Evolutionary conservation across 2,888 invertebrate genomes (phyloP), one percentile per base, ranked within the genome.

Genomic region (Pandemis heparana): DNA sequence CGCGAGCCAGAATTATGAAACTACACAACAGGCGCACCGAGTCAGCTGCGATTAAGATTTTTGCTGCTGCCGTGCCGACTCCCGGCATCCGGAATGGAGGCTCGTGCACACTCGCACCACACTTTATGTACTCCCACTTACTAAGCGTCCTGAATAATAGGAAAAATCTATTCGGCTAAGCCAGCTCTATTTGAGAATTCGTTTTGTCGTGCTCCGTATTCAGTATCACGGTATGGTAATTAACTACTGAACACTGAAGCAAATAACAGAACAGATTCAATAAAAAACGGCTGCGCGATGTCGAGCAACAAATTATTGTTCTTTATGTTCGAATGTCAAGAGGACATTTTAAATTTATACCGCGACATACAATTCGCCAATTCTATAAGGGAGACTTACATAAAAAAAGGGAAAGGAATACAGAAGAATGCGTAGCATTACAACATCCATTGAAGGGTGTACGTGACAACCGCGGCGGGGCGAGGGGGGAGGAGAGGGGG

Each of bases 31-130:
- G 77, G 74, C 77, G 80, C 81, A 80, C 80, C 76, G 83, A 84
- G 81, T 86, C 85, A 80, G 83, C 83, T 75, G 82, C 84, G 83
- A 87, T 87, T 88, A 87, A 88, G 86, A 87, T 86, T 87, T 87
- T 81, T 83, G 82, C 82, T 74, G 70, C 75, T 75, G 77, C 78
- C 77, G 75, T 75, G 77, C 78, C 77, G 75, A 77, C 79, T 79
- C 79, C 76, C 76, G 75, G 66, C 16, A 18, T 32, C 6, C 56
- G 53, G 65, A 66, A 63, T 46, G 39, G 16, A 60, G 39, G 62
- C 68, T 39, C 66, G 67, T 56, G 16, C 61, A 32, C 9, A n/a
- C 41, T 12, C 23, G 65, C 70, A 75, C 75, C 71, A 71, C 70
- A 75, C 75, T 80, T 80, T 77, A 76, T 77, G 68, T 23, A 76